phyloP scores from a whole-genome alignment of 2,888 invertebrate species.

The Caenorhabditis becei region DNA sequence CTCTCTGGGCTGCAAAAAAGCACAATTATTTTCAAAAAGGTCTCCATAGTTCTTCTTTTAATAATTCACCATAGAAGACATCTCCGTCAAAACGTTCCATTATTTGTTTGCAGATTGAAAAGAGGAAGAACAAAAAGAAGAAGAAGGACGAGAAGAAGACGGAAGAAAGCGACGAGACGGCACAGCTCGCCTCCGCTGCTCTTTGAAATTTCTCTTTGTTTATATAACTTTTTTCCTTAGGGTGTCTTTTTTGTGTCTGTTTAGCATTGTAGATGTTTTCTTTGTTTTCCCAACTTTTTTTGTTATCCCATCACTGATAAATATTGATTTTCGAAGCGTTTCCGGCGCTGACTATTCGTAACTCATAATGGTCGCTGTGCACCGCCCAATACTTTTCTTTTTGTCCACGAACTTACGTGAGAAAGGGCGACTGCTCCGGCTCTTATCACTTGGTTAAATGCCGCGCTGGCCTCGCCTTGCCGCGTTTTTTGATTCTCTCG shows the following conservation, averaged over 20 bases:
- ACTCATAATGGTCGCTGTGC: slow-evolving; percentile 28
- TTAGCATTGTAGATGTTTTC: slow-evolving; percentile 40
- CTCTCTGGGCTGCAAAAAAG: too few species aligned
- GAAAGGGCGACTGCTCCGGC: slow-evolving; percentile 36
- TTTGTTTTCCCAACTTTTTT: slow-evolving; percentile 20
- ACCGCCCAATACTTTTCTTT: slow-evolving; percentile 41
- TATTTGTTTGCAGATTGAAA: slow-evolving; percentile 70
- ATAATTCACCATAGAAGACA: not conserved
- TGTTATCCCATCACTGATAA: slow-evolving; percentile 16
- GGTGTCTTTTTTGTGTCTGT: not conserved
- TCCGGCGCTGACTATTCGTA: slow-evolving; percentile 14
- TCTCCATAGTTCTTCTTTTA: too few species aligned
- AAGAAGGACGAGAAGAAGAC: slow-evolving; percentile 73
- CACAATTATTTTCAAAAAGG: too few species aligned
- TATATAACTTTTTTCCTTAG: too few species aligned
- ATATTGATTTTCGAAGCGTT: not conserved
- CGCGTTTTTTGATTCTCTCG: slow-evolving; percentile 32
- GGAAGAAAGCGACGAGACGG: slow-evolving; percentile 57
- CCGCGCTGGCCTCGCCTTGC: slow-evolving; percentile 27
- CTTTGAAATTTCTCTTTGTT: slow-evolving; percentile 29
- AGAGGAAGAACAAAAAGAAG: slow-evolving; percentile 75
- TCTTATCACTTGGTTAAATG: slow-evolving; percentile 29
- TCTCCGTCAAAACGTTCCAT: slow-evolving; percentile 9
- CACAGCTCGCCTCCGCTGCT: slow-evolving; percentile 31
- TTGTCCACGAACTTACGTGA: slow-evolving; percentile 37